phyloP scores from a whole-genome alignment of 2,113 vertebrate species.

The Cyanocitta stelleri region DNA sequence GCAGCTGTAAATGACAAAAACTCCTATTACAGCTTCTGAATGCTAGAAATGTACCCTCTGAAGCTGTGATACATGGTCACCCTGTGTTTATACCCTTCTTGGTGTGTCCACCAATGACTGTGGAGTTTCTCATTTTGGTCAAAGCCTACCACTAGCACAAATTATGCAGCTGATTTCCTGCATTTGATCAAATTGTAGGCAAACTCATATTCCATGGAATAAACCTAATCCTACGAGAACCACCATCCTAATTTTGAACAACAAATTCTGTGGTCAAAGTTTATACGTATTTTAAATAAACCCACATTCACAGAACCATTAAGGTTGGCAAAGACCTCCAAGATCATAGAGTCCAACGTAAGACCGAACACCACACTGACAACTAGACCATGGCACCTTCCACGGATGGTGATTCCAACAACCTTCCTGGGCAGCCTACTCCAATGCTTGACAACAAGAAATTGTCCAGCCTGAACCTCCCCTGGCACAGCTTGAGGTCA shows the following conservation, averaged over 20 bases:
- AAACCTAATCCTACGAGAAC: background rate
- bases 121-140: background rate
- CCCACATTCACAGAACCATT: background rate
- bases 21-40: background rate
- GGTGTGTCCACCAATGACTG: background rate
- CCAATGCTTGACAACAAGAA: background rate
- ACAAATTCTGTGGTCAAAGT: background rate
- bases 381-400: background rate
- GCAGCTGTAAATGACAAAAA: background rate
- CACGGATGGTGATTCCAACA: background rate
- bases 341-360: background rate
- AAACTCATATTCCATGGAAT: background rate
- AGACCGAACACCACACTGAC: background rate
- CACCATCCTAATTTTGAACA: background rate
- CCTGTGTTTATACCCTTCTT: background rate
- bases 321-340: background rate
- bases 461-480: background rate
- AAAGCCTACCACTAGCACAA: background rate
- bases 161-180: background rate
- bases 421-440: background rate
- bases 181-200: background rate
- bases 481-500: background rate
- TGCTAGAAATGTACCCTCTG: background rate
- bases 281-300: background rate
- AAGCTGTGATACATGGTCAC: background rate